A percentile compares a stretch with the other conserved stretches of the same genome.
Conservation (phyloP, 2,888 invertebrate species). For the Epinotia bilunana region DNA sequence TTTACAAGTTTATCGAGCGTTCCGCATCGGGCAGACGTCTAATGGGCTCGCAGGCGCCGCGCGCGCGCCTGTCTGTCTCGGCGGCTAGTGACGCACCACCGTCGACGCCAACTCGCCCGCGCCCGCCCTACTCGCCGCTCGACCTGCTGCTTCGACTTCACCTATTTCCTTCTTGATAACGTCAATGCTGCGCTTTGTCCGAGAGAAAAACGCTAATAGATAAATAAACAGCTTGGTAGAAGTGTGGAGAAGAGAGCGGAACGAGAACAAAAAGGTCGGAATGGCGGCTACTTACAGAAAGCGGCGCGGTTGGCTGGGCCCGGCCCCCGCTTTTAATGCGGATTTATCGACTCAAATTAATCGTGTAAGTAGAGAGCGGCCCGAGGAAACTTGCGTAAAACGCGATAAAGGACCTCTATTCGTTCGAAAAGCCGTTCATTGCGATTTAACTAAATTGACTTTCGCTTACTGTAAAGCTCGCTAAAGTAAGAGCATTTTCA, state of each 20-base stretch:
- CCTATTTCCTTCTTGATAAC: slow-evolving; percentile 60
- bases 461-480: slow-evolving; percentile 59
- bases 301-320: slow-evolving; percentile 75
- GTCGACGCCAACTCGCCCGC: slow-evolving; percentile 43
- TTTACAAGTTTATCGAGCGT: slow-evolving; percentile 85
- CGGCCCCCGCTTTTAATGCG: slow-evolving; percentile 79
- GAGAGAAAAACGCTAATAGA: slow-evolving; percentile 50
- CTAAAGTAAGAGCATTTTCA: slow-evolving; percentile 53
- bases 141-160: slow-evolving; percentile 60
- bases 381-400: slow-evolving; percentile 80
- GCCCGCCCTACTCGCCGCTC: slow-evolving; percentile 55
- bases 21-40: slow-evolving; percentile 80
- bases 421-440: slow-evolving; percentile 69
- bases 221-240: slow-evolving; percentile 64
- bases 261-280: slow-evolving; percentile 73
- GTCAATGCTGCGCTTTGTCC: slow-evolving; percentile 58
- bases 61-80: slow-evolving; percentile 80
- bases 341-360: slow-evolving; percentile 84
- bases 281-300: slow-evolving; percentile 73
- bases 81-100: slow-evolving; percentile 65
- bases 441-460: slow-evolving; percentile 70
- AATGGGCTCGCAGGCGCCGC: slow-evolving; percentile 81
- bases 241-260: slow-evolving; percentile 55
- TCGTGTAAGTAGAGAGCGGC: slow-evolving; percentile 79
- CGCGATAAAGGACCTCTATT: slow-evolving; percentile 75